Evolutionary conservation across 1,140 invertebrate species (phyloP).

Genomic region (Drosophila suzukii): DNA sequence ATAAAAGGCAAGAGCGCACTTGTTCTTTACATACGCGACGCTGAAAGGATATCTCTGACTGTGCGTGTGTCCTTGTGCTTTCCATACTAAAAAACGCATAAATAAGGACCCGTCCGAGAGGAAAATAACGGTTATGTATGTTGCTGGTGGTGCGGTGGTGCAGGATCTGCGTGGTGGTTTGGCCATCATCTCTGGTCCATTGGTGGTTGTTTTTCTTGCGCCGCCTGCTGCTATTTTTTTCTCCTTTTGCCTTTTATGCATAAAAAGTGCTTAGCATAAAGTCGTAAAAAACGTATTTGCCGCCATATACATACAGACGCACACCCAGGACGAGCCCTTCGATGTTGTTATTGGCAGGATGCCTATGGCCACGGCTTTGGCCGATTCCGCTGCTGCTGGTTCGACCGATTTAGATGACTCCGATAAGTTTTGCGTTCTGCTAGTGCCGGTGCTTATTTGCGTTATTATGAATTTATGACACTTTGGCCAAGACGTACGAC

Average conservation of each 20-base stretch:
- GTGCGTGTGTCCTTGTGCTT: slow-evolving; percentile 53
- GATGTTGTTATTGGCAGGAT: slow-evolving; percentile 73
- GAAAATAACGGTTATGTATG: slow-evolving; percentile 71
- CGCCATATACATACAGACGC: slow-evolving; percentile 44
- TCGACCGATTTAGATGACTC: slow-evolving; percentile 67
- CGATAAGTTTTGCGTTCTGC: slow-evolving; percentile 63
- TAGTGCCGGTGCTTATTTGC: slow-evolving; percentile 76
- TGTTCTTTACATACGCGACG: slow-evolving; percentile 66
- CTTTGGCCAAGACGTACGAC: slow-evolving; percentile 61
- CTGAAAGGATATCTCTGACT: slow-evolving; percentile 65
- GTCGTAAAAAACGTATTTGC: slow-evolving; percentile 83
- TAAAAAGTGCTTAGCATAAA: slow-evolving; percentile 83
- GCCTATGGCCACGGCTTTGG: slow-evolving; percentile 45
- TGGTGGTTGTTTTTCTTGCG: slow-evolving; percentile 60
- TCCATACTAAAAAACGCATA: slow-evolving; percentile 83
- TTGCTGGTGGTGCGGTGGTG: slow-evolving; percentile 28
- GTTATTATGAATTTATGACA: slow-evolving; percentile 83
- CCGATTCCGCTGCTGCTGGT: slow-evolving; percentile 31
- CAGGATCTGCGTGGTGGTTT: slow-evolving; percentile 42
- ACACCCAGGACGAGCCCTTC: slow-evolving; percentile 42
- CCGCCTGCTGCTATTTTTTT: slow-evolving; percentile 10
- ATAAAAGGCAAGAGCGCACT: slow-evolving; percentile 72
- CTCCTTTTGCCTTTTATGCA: slow-evolving; percentile 68
- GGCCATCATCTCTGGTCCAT: slow-evolving; percentile 27
- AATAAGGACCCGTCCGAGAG: slow-evolving; percentile 70